Conservation (phyloP, 1,140 invertebrate genomes). For the Apocrypta bakeri region DNA sequence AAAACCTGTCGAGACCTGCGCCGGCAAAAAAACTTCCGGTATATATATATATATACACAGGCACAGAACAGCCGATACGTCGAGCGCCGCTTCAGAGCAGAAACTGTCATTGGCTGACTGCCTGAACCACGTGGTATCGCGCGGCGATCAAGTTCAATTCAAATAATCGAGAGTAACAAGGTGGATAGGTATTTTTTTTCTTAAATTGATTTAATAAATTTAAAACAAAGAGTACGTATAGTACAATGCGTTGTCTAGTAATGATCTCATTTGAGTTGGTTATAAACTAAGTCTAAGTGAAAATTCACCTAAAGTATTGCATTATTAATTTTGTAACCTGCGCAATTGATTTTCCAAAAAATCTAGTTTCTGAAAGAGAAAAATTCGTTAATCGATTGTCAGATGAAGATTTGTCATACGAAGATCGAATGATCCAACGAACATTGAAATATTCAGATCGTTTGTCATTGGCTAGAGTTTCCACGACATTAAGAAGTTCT, state of each 20-base stretch:
- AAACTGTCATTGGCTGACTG: neutral
- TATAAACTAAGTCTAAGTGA: neutral
- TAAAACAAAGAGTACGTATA: neutral
- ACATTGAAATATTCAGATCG: slow-evolving; percentile 22
- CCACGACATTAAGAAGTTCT: slow-evolving; percentile 14
- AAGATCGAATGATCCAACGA: neutral
- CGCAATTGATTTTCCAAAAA: slow-evolving; percentile 16
- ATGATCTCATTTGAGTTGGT: neutral
- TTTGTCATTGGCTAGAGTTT: neutral
- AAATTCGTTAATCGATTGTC: neutral
- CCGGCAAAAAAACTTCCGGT: no score
- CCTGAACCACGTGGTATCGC: neutral
- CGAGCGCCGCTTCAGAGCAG: neutral
- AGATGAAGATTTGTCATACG: neutral
- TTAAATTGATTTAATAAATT: neutral
- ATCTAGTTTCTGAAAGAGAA: slow-evolving; percentile 34
- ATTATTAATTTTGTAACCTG: neutral
- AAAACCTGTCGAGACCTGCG: no score
- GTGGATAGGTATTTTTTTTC: neutral
- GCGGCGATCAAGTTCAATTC: neutral
- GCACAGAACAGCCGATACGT: neutral
- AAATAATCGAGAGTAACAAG: neutral
- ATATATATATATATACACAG: no score
- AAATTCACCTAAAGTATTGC: neutral
- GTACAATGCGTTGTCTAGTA: neutral